These are phyloP conservation scores for Hydrotaea diabolus DNA, from an alignment of 2,888 invertebrate genomes.

Conservation along the genomic window DNA sequence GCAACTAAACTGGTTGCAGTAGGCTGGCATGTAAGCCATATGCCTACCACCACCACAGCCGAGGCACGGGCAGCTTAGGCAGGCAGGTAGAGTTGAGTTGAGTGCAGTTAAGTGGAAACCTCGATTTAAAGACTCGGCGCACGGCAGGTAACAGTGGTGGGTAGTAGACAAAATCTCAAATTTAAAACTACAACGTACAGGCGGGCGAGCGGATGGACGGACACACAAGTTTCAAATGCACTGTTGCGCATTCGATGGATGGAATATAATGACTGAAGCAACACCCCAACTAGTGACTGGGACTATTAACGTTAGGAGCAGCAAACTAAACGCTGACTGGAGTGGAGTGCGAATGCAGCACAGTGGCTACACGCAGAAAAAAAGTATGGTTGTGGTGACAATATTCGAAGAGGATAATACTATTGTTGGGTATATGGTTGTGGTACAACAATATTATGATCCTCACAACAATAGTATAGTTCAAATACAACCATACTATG, in stretches of 20 bases:
- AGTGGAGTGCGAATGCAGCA: no score
- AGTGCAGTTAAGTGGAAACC: conserved; percentile 44
- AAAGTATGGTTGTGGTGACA: no score
- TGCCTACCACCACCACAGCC: neutral
- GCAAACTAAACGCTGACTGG: neutral
- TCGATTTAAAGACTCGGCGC: conserved; percentile 34
- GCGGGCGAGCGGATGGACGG: neutral
- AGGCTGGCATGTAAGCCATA: conserved; percentile 26
- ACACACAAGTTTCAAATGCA: neutral
- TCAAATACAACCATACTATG: no score
- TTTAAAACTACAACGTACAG: neutral
- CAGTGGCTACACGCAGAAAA: no score
- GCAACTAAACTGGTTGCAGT: conserved; percentile 63
- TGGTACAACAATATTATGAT: no score
- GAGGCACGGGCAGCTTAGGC: conserved; percentile 29
- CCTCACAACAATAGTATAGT: no score
- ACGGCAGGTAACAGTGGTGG: conserved; percentile 53
- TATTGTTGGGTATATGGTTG: no score
- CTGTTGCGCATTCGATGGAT: conserved; percentile 22
- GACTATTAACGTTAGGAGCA: conserved; percentile 22
- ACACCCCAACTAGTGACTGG: conserved; percentile 29
- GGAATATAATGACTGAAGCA: conserved; percentile 43
- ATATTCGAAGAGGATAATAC: no score
- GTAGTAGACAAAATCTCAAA: conserved; percentile 26
- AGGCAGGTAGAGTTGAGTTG: conserved; percentile 36